Conservation (phyloP, 2,888 invertebrate species). For the Mythimna vitellina region DNA sequence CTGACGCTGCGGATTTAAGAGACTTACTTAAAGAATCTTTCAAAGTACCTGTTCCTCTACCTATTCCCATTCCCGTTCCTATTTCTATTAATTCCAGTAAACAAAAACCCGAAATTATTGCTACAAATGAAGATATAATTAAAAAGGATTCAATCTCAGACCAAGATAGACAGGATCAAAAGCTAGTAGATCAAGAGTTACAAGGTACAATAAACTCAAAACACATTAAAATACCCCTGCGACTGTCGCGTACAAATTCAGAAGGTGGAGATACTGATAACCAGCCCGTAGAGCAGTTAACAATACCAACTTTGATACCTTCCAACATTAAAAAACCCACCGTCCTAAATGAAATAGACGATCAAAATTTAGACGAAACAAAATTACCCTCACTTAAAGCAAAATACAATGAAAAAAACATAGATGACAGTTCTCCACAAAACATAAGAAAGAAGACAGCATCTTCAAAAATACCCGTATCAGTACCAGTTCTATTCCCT, state of each 20-base stretch:
- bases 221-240: background rate
- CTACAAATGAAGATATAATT: background rate
- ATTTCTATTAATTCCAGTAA: background rate
- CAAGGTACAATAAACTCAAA: slow-evolving; percentile 6
- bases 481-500: slow-evolving; percentile 11
- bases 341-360: background rate
- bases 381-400: slow-evolving; percentile 8
- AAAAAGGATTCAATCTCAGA: slow-evolving; percentile 4
- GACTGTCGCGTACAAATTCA: background rate
- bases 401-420: slow-evolving; percentile 3
- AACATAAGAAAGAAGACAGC: background rate
- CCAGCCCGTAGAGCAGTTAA: background rate
- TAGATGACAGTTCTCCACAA: background rate
- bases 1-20: slow-evolving; percentile 13
- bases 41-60: slow-evolving; percentile 28
- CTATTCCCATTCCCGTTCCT: slow-evolving; percentile 33
- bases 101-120: background rate
- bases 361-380: background rate
- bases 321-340: background rate
- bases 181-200: background rate
- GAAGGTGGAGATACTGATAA: background rate
- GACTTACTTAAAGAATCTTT: slow-evolving; percentile 3
- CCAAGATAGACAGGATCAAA: background rate
- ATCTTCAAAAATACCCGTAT: background rate
- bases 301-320: background rate